A percentile compares a stretch with the other conserved stretches of the same genome.
phyloP scores from a whole-genome alignment of 2,797 vertebrate species.

The Danionella dracula region DNA sequence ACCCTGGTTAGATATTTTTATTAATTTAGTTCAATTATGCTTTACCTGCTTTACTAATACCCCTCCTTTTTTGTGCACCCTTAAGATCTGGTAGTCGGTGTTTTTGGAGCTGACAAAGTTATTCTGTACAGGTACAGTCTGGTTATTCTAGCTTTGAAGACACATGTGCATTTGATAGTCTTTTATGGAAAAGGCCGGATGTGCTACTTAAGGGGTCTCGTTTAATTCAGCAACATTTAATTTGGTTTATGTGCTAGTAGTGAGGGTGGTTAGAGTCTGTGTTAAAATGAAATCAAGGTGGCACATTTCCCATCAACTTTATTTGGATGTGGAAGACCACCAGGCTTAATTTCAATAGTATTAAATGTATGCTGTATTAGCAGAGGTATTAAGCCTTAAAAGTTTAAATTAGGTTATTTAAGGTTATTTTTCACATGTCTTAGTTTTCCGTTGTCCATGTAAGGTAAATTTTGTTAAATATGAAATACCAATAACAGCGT shows the following conservation, averaged over 20 bases:
- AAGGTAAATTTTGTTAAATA: too few species aligned
- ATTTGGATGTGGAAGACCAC: not conserved
- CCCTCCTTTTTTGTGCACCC: not conserved
- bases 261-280: not conserved
- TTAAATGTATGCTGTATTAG: too few species aligned
- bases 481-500: too few species aligned
- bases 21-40: not conserved
- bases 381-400: too few species aligned
- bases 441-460: too few species aligned
- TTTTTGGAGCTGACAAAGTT: slow-evolving; percentile 79
- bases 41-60: not conserved
- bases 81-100: slow-evolving; percentile 79
- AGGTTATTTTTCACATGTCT: too few species aligned
- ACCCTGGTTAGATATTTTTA: slow-evolving; percentile 75
- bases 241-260: slow-evolving; percentile 39
- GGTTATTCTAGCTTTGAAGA: slow-evolving; percentile 10
- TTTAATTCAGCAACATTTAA: slow-evolving; percentile 22
- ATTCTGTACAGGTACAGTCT: slow-evolving; percentile 73
- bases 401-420: too few species aligned
- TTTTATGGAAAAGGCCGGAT: slow-evolving; percentile 18
- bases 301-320: not conserved
- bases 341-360: not conserved
- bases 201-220: slow-evolving; percentile 17
- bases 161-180: slow-evolving; percentile 26
- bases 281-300: slow-evolving; percentile 12